Evolutionary conservation across 35 echinoderm and acorn worm species (phyloP), one percentile per base, ranked within the genome.

Genomic region (Stichopus chloronotus): DNA sequence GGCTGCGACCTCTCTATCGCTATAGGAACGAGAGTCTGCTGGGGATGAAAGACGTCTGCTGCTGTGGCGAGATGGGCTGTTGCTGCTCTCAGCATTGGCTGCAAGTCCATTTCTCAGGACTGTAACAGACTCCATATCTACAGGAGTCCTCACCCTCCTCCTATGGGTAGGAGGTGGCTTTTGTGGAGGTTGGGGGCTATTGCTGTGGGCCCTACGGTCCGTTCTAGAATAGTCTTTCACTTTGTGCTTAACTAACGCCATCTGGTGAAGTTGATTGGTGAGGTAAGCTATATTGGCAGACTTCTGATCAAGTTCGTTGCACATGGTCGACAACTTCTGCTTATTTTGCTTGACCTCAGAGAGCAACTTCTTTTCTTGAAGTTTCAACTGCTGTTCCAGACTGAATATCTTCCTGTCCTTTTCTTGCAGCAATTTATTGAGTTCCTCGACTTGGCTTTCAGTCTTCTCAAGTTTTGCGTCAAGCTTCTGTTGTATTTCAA

Each of bases 211-310:
- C 23, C 94, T 92, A 13, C 83, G 72, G 4, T 61, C 25, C 21
- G 30, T 59, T 9, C 60, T 74, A 58, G 22, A 20, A 17, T 76
- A 55, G 2, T 63, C 84, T 0, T 80, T 89, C 23, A 59, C 71
- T 14, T 90, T 79, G 52, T 85, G 92, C 14, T 92, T 81, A n/a
- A 88, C 84, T 60, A 93, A 74, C 63, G 92, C 93, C 72, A 96
- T 76, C 83, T 98, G 93, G 59, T 95, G 97, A 11, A 98, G 83
- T 81, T 96, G 90, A 54, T 87, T 94, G 6, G 95, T 96, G 14
- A 98, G 88, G 76, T 96, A 93, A 4, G 97, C 97, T 17, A 98
- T 96, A 7, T 86, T 96, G 19, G 86, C 91, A 0, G 95, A 95
- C 53, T 90, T 94, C 59, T 96, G 79, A 53, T 98, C 97, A 9